These are phyloP conservation scores for Probosciger aterrimus DNA, from an alignment of 2,113 vertebrate genomes.

Conservation along the genomic window DNA sequence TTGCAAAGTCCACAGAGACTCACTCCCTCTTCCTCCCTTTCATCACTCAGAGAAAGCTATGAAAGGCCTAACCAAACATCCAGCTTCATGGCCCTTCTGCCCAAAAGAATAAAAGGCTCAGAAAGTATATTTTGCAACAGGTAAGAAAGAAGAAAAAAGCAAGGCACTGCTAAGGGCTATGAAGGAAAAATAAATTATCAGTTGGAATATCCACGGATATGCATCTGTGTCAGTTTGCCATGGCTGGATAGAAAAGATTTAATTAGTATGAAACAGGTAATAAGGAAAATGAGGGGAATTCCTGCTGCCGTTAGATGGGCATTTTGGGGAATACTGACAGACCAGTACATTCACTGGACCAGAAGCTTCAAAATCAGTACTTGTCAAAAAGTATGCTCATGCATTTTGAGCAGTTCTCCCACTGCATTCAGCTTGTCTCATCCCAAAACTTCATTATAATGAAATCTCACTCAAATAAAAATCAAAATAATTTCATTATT, in stretches of 20 bases:
- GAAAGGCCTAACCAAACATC: not conserved
- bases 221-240: not conserved
- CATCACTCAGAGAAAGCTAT: rapidly evolving
- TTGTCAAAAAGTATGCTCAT: not conserved
- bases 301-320: not conserved
- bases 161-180: not conserved
- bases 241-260: not conserved
- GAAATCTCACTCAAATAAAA: not conserved
- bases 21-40: not conserved
- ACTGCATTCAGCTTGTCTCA: rapidly evolving
- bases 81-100: not conserved
- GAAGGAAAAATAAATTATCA: not conserved
- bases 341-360: not conserved
- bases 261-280: not conserved
- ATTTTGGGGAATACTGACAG: not conserved
- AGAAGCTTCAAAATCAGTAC: not conserved
- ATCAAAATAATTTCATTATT: not conserved
- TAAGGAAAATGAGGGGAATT: not conserved
- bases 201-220: not conserved
- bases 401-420: not conserved
- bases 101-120: not conserved
- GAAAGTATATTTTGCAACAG: not conserved
- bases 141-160: not conserved
- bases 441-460: not conserved
- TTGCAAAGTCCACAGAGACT: not conserved